These are phyloP conservation scores for Neodiprion fabricii DNA, from an alignment of 1,140 invertebrate genomes.

Conservation along the genomic window DNA sequence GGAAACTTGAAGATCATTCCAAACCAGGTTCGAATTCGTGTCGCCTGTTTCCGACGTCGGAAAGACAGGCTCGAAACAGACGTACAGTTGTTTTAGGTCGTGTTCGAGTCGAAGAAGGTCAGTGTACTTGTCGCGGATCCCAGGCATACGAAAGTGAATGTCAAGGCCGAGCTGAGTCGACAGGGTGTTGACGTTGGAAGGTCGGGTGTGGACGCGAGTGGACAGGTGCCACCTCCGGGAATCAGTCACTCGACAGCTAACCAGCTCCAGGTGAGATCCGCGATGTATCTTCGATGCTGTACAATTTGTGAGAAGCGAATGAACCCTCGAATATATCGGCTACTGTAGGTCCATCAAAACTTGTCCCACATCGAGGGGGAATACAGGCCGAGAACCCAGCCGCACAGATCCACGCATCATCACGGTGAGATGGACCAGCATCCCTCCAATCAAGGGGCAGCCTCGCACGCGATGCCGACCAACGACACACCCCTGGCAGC, in stretches of 20 bases:
- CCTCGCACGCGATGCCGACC: conserved; percentile 20
- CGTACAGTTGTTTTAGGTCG: conserved; percentile 59
- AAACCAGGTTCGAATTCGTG: conserved; percentile 62
- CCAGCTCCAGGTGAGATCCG: conserved; percentile 38
- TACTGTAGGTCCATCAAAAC: conserved; percentile 36
- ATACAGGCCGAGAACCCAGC: conserved; percentile 40
- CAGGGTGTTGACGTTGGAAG: conserved; percentile 31
- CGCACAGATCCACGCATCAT: conserved; percentile 28
- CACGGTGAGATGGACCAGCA: conserved; percentile 39
- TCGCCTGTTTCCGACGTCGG: neutral
- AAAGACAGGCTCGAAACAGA: neutral
- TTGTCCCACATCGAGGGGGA: conserved; percentile 30
- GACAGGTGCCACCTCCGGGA: conserved; percentile 36
- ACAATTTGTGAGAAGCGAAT: neutral
- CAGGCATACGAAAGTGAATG: conserved; percentile 67
- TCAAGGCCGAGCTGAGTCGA: conserved; percentile 61
- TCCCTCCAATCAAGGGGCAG: conserved; percentile 26
- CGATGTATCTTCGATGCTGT: neutral
- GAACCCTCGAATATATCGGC: neutral
- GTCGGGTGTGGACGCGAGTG: conserved; percentile 16
- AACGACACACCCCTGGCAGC: conserved; percentile 50
- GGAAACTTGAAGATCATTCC: conserved; percentile 72
- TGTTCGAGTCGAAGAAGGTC: conserved; percentile 72
- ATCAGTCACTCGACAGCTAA: conserved; percentile 43
- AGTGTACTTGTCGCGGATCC: conserved; percentile 73